Conservation (phyloP, 2,888 invertebrate species). For the Chelonus formosanus region DNA sequence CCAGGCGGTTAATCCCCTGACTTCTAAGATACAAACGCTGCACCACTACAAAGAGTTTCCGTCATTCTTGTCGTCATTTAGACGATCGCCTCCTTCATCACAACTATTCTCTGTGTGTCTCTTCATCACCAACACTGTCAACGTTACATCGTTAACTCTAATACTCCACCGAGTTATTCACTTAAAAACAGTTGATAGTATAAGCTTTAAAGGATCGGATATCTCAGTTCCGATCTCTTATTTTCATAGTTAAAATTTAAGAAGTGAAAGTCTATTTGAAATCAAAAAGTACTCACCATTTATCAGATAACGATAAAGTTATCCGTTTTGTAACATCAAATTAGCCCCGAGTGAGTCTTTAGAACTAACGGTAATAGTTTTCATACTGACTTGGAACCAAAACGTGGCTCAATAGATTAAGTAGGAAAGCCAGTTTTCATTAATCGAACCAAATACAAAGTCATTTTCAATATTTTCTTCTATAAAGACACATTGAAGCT, state of each 20-base stretch:
- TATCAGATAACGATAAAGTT: neutral
- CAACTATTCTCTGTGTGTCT: neutral
- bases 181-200: constrained; percentile 30
- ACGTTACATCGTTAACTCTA: neutral
- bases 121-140: constrained; percentile 8
- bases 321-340: neutral
- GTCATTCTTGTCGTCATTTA: constrained; percentile 37
- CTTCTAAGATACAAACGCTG: constrained; percentile 37
- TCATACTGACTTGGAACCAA: too few species aligned
- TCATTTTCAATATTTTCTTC: too few species aligned
- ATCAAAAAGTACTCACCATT: neutral
- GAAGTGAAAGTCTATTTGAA: constrained; percentile 2
- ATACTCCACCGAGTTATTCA: constrained; percentile 25
- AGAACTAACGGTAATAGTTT: too few species aligned
- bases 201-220: constrained; percentile 9
- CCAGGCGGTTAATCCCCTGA: constrained; percentile 57
- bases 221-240: constrained; percentile 3
- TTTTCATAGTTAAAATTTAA: too few species aligned
- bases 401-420: too few species aligned
- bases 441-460: too few species aligned
- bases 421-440: too few species aligned
- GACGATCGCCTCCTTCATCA: constrained; percentile 21
- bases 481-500: too few species aligned
- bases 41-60: constrained; percentile 32
- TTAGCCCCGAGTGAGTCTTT: too few species aligned